Conservation (phyloP, 2,113 vertebrate species). For the Barnardius zonarius region DNA sequence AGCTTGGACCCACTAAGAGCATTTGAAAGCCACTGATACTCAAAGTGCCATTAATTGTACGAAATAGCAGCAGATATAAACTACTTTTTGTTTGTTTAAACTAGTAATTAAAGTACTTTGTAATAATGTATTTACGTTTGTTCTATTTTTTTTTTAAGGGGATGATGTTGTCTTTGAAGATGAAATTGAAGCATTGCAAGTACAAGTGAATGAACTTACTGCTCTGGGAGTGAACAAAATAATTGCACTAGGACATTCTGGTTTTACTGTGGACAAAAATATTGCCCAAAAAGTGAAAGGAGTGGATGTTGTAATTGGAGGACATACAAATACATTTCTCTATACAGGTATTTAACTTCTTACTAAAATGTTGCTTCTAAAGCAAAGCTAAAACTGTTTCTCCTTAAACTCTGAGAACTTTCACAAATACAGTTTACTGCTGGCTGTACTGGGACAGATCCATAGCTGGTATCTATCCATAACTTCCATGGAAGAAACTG, state of each 20-base stretch:
- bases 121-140: neutral
- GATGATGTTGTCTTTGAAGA: conserved; percentile 81
- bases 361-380: neutral
- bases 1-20: neutral
- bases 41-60: neutral
- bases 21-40: neutral
- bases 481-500: neutral
- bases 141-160: conserved; percentile 60
- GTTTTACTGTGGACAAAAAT: conserved; percentile 81
- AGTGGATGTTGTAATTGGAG: conserved; percentile 90
- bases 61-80: neutral
- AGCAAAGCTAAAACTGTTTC: neutral
- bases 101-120: neutral
- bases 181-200: conserved; percentile 83
- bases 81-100: neutral
- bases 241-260: conserved; percentile 93
- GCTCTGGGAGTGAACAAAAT: conserved; percentile 85
- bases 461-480: neutral
- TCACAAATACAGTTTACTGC: neutral
- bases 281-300: conserved; percentile 87
- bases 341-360: conserved; percentile 82
- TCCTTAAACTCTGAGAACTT: neutral
- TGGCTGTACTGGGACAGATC: neutral
- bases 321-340: conserved; percentile 93
- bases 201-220: conserved; percentile 81